Percentiles rank a stretch among this genome's conserved stretches.
Evolutionary conservation across 2,888 invertebrate species (phyloP).

Genomic region (Hymenopus coronatus): DNA sequence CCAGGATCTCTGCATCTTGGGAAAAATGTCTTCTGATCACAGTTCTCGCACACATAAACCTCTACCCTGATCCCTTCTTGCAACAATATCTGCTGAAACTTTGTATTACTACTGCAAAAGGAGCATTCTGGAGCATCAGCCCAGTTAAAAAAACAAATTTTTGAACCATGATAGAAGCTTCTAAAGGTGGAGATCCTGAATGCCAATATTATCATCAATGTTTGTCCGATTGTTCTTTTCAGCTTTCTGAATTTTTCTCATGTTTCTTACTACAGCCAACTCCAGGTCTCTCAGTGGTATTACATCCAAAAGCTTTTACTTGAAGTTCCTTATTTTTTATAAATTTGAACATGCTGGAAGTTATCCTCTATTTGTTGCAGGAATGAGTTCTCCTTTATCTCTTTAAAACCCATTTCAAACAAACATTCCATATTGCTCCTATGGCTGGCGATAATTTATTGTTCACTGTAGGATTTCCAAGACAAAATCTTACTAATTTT

Average conservation of each 20-base stretch:
- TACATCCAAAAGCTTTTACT: conserved; percentile 57
- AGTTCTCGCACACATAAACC: conserved; percentile 56
- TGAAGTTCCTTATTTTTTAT: conserved; percentile 68
- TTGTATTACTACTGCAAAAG: conserved; percentile 60
- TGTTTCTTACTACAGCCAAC: conserved; percentile 59
- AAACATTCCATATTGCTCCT: conserved; percentile 57
- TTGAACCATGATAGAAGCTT: conserved; percentile 92
- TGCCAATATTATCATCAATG: conserved; percentile 46
- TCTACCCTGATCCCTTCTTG: conserved; percentile 55
- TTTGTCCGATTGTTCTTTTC: conserved; percentile 48
- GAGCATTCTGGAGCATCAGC: conserved; percentile 74
- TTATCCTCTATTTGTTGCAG: conserved; percentile 47
- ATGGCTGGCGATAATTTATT: conserved; percentile 51
- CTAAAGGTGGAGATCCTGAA: conserved; percentile 70
- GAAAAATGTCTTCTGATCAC: conserved; percentile 64
- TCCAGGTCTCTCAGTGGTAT: conserved; percentile 69
- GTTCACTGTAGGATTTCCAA: conserved; percentile 48
- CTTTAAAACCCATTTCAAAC: conserved; percentile 57
- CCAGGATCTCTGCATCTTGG: conserved; percentile 81
- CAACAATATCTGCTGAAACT: conserved; percentile 45
- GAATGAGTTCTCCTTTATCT: conserved; percentile 48
- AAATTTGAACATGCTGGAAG: conserved; percentile 61
- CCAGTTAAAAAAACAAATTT: conserved; percentile 85
- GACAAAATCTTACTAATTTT: conserved; percentile 44
- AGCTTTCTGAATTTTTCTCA: conserved; percentile 60